Percentiles rank a stretch among this genome's conserved stretches.
Evolutionary conservation across 2,113 vertebrate genomes (phyloP).

Genomic region (Lepisosteus osseus): DNA sequence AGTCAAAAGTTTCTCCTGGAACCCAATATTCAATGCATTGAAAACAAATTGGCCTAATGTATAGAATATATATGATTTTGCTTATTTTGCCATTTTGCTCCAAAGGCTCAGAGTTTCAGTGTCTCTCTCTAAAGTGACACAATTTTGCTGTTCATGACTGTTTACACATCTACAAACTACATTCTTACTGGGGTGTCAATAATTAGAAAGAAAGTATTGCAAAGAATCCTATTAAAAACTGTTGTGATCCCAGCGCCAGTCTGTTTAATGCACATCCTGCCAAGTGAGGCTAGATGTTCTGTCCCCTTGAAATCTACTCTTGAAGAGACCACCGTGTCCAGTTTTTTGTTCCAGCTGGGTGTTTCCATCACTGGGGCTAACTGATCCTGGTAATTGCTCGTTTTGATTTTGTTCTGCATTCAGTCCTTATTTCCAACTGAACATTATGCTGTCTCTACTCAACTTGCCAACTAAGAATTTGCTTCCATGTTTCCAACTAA

Average conservation of each 20-base stretch:
- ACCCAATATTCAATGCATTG: background rate
- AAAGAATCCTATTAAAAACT: conserved; percentile 20
- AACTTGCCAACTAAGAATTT: too few species aligned
- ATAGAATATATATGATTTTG: background rate
- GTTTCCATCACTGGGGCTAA: too few species aligned
- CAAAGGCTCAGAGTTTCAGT: background rate
- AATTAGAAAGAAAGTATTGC: conserved; percentile 30
- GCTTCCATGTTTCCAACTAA: too few species aligned
- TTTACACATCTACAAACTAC: conserved; percentile 14
- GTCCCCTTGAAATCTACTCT: too few species aligned
- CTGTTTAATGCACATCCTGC: too few species aligned
- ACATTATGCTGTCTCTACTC: too few species aligned
- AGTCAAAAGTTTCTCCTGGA: background rate
- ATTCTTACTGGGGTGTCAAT: conserved; percentile 29
- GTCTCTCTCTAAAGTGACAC: background rate
- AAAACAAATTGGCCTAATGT: background rate
- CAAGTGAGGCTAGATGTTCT: too few species aligned
- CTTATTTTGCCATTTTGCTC: conserved; percentile 5
- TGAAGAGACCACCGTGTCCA: too few species aligned
- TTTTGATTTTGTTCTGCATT: too few species aligned
- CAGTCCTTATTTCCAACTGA: too few species aligned
- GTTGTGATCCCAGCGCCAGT: conserved; percentile 14
- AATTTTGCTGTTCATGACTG: conserved; percentile 20
- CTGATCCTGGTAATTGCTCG: too few species aligned
- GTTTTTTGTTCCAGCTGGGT: too few species aligned